Evolutionary conservation across 1,140 invertebrate genomes (phyloP), one percentile per base, ranked within the genome.

Genomic region (Bombus ignitus): DNA sequence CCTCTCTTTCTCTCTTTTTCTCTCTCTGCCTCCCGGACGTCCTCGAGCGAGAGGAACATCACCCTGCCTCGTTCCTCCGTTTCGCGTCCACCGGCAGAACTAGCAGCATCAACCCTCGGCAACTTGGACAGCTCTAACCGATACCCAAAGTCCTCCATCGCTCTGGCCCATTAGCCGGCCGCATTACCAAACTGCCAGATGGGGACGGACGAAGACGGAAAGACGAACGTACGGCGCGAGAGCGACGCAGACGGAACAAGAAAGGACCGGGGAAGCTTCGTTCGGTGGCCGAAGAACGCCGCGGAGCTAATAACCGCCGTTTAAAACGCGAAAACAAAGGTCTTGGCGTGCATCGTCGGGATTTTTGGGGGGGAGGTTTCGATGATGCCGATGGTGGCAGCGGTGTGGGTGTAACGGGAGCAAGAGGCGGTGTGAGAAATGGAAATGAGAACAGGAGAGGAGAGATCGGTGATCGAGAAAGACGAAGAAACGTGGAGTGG

Each of bases 271-370:
- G 85, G 81, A 87, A 85, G 91, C 81, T 47, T 87, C 4, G 28
- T 62, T 62, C 87, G 81, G 82, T 88, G 88, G 86, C 75, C 85
- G 73, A 78, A 87, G 74, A 78, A 65, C 88, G 83, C 88, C 86
- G 87, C 72, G 90, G 75, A 91, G 91, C 92, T 93, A 94, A 94
- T 94, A 94, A 93, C 92, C 91, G 93, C 89, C 93, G 92, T 93
- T 94, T 93, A 94, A 92, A 94, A 93, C 91, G 91, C 91, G 92
- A 93, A 93, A 93, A 94, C 93, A 94, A 93, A 94, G 84, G 92
- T 78, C 74, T 86, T 72, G 86, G 73, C 81, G 89, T 75, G 84
- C 53, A 87, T 85, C 78, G 71, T 82, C 85, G 81, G 57, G 75
- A 65, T 79, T 83, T 86, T 76, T 53, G 8, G 5, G 3, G 28